Conservation (phyloP, 1,140 invertebrate species). For the Cotesia glomerata region DNA sequence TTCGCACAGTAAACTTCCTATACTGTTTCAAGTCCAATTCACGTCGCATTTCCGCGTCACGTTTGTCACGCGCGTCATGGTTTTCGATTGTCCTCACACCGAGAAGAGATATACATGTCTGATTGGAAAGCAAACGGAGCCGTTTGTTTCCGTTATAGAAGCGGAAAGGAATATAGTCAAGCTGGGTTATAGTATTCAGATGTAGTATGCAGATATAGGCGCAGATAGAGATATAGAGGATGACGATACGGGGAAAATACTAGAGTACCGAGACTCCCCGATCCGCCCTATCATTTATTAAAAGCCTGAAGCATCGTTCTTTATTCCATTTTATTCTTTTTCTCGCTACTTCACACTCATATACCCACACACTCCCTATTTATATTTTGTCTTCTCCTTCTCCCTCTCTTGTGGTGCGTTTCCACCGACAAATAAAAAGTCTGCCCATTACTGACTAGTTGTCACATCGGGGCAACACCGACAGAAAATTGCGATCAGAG, state of each 20-base stretch:
- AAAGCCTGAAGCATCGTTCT: conserved; percentile 31
- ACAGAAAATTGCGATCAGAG: too few species aligned
- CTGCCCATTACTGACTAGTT: conserved; percentile 39
- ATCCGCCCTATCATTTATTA: conserved; percentile 32
- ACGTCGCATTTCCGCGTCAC: conserved; percentile 21
- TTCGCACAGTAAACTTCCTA: not conserved
- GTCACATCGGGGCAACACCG: not conserved
- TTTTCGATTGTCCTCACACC: conserved; percentile 22
- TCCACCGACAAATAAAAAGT: conserved; percentile 36
- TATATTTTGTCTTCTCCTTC: conserved; percentile 9
- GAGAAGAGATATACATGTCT: conserved; percentile 27
- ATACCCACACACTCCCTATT: conserved; percentile 10
- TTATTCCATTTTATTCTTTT: conserved; percentile 28
- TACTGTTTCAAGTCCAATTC: conserved; percentile 12
- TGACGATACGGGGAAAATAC: conserved; percentile 28
- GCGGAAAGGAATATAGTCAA: not conserved
- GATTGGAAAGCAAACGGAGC: conserved; percentile 33
- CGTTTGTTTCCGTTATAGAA: conserved; percentile 32
- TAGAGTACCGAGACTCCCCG: conserved; percentile 24
- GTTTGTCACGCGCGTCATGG: conserved; percentile 23
- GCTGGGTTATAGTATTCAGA: not conserved
- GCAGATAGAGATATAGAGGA: not conserved
- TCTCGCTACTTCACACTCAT: conserved; percentile 4
- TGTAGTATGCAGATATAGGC: not conserved
- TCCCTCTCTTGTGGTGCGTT: conserved; percentile 23